phyloP scores from a whole-genome alignment of 2,797 vertebrate genomes.

The Crossoptilon crossoptilon region DNA sequence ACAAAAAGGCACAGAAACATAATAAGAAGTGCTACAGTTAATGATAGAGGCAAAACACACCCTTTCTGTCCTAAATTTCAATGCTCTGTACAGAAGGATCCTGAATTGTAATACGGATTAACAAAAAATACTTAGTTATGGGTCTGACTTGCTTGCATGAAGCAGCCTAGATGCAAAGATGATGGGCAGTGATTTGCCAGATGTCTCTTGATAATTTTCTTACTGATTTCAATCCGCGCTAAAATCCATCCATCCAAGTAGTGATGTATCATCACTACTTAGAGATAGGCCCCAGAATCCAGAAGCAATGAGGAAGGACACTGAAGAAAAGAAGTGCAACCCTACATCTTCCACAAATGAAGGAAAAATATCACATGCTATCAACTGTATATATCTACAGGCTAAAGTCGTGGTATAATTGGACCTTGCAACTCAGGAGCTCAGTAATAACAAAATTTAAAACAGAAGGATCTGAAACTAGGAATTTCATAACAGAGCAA shows the following conservation, averaged over 20 bases:
- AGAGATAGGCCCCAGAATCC: not conserved
- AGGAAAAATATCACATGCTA: not conserved
- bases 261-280: fast-evolving
- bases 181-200: not conserved
- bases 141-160: not conserved
- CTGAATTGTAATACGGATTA: not conserved
- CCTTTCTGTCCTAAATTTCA: not conserved
- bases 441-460: not conserved
- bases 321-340: not conserved
- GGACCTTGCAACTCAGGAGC: not conserved
- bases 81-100: not conserved
- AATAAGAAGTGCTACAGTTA: not conserved
- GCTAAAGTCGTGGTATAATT: not conserved
- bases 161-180: not conserved
- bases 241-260: too few species aligned
- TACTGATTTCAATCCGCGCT: not conserved
- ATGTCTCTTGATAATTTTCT: not conserved
- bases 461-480: not conserved
- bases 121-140: not conserved
- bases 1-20: not conserved
- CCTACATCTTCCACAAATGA: not conserved
- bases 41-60: not conserved
- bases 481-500: not conserved
- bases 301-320: not conserved
- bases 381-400: fast-evolving